Percentiles rank a stretch among this genome's conserved stretches.
These are phyloP conservation scores for Cossypha caffra DNA, from an alignment of 2,797 vertebrate genomes.

Conservation along the genomic window DNA sequence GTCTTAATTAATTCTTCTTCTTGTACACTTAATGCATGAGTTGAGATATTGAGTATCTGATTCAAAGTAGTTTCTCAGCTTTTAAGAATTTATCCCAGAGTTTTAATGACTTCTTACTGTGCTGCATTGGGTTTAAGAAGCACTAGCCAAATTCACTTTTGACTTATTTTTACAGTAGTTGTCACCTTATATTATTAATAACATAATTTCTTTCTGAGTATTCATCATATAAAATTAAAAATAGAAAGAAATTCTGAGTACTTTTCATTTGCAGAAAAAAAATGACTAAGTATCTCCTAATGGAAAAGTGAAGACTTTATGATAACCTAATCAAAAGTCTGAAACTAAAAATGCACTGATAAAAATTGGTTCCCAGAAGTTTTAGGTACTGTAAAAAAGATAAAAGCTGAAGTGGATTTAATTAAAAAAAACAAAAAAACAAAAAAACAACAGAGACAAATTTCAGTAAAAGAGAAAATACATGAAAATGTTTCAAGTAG, in stretches of 20 bases:
- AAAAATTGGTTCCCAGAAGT: not conserved
- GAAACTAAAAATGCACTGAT: not conserved
- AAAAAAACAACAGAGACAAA: not conserved
- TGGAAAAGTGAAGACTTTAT: slow-evolving; percentile 1
- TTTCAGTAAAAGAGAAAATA: not conserved
- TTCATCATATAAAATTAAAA: not conserved
- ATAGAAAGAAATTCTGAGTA: not conserved
- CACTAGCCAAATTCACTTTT: not conserved
- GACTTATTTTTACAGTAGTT: slow-evolving; percentile 8
- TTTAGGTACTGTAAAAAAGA: not conserved
- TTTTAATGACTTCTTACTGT: not conserved
- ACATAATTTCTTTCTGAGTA: not conserved
- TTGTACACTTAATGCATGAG: not conserved
- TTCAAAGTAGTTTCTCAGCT: not conserved
- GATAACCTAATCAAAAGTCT: slow-evolving; percentile 15
- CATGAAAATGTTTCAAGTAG: not conserved
- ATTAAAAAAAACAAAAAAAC: not conserved
- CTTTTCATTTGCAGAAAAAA: slow-evolving; percentile 7
- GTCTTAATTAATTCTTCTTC: not conserved
- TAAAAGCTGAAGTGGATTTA: not conserved
- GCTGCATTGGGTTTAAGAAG: not conserved
- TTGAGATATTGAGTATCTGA: not conserved
- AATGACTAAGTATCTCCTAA: not conserved
- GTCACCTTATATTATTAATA: not conserved
- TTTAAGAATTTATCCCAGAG: not conserved